Conservation (phyloP, 1,140 invertebrate genomes). For the Zelostemma sp. region DNA sequence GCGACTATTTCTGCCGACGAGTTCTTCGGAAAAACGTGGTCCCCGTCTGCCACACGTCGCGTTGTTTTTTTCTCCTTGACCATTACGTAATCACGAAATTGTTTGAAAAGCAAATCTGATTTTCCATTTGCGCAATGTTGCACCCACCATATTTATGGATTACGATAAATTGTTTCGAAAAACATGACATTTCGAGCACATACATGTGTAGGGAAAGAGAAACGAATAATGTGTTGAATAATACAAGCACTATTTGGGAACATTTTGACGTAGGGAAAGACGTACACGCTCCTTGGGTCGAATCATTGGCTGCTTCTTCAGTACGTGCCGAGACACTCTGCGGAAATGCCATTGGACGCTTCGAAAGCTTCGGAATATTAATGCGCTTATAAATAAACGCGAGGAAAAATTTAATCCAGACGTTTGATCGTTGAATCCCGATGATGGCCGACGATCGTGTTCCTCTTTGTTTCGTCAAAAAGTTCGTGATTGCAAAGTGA, state of each 20-base stretch:
- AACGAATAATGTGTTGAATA: neutral
- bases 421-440: slow-evolving; percentile 32
- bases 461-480: neutral
- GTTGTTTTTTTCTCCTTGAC: slow-evolving; percentile 13
- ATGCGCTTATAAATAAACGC: slow-evolving; percentile 63
- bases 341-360: slow-evolving; percentile 55
- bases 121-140: no score
- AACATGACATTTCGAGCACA: neutral
- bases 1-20: neutral
- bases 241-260: neutral
- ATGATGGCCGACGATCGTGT: slow-evolving; percentile 5
- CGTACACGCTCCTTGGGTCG: slow-evolving; percentile 7
- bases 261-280: neutral
- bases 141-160: no score
- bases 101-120: neutral
- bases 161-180: no score
- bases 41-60: slow-evolving; percentile 1
- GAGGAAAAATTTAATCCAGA: slow-evolving; percentile 55
- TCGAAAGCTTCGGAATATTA: slow-evolving; percentile 55
- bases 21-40: slow-evolving; percentile 19
- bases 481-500: neutral
- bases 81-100: slow-evolving; percentile 23
- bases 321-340: slow-evolving; percentile 33
- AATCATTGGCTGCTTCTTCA: slow-evolving; percentile 35
- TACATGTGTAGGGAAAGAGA: neutral